Conservation (phyloP, 2,113 vertebrate genomes). For the Melanerpes aurifrons region DNA sequence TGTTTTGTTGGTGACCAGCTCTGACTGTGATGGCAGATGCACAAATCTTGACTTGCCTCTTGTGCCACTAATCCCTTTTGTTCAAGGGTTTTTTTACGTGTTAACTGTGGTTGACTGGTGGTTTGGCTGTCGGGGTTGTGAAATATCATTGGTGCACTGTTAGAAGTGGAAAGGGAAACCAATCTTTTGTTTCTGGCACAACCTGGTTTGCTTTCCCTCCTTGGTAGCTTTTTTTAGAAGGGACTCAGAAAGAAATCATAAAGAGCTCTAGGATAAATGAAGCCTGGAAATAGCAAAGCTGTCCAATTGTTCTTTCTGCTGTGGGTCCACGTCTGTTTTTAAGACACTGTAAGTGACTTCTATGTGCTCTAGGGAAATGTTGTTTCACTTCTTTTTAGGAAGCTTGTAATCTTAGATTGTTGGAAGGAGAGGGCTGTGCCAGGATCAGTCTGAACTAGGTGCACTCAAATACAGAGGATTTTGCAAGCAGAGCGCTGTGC, state of each 20-base stretch:
- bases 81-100: neutral
- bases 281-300: neutral
- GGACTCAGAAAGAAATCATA: neutral
- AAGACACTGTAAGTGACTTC: neutral
- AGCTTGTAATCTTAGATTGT: neutral
- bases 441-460: neutral
- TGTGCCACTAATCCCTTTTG: conserved; percentile 41
- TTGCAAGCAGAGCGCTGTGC: neutral
- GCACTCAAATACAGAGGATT: neutral
- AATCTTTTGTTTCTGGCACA: neutral
- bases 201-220: neutral
- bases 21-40: neutral
- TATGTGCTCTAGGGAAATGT: neutral
- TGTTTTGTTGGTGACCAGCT: neutral
- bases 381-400: neutral
- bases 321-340: neutral
- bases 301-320: neutral
- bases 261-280: neutral
- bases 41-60: conserved; percentile 2
- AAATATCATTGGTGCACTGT: neutral
- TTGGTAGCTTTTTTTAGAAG: neutral
- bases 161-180: neutral
- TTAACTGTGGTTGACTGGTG: neutral
- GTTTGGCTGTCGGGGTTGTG: neutral
- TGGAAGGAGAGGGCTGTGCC: neutral